Evolutionary conservation across 2,888 invertebrate species (phyloP).

Genomic region (Pinctada fucata): DNA sequence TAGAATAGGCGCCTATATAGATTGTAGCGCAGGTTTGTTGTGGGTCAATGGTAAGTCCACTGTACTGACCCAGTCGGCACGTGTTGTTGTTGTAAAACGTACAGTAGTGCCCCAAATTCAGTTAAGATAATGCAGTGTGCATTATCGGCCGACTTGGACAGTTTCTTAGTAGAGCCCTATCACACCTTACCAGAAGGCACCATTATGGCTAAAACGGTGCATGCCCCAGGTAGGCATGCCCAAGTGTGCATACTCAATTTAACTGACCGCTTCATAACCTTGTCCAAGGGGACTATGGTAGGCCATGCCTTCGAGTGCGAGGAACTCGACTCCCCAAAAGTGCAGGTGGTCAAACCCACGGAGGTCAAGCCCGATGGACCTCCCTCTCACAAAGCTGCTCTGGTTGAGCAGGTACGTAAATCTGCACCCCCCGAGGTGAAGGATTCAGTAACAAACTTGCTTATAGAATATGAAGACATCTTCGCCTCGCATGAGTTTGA

Average conservation of each 20-base stretch:
- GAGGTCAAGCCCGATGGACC: too few relatives aligned
- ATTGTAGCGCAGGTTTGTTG: background rate
- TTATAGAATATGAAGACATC: constrained; percentile 30
- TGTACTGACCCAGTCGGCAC: background rate
- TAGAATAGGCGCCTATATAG: background rate
- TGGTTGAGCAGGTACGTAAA: background rate
- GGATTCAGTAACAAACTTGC: background rate
- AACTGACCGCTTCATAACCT: background rate
- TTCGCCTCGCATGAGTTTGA: constrained; percentile 38
- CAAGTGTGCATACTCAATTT: background rate
- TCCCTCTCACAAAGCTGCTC: background rate
- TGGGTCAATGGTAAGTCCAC: background rate
- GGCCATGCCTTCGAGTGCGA: background rate
- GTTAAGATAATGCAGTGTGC: background rate
- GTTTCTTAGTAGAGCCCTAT: background rate
- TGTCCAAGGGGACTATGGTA: background rate
- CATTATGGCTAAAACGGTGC: background rate
- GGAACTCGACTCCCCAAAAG: background rate
- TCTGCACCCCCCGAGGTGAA: background rate
- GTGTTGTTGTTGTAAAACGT: background rate
- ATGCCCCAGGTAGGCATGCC: background rate
- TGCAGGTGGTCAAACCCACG: too few relatives aligned
- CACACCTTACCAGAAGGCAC: background rate
- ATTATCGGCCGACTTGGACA: background rate
- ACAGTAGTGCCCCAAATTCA: background rate